phyloP scores from a whole-genome alignment of 2,888 invertebrate species.

The Ecdyonurus torrentis region DNA sequence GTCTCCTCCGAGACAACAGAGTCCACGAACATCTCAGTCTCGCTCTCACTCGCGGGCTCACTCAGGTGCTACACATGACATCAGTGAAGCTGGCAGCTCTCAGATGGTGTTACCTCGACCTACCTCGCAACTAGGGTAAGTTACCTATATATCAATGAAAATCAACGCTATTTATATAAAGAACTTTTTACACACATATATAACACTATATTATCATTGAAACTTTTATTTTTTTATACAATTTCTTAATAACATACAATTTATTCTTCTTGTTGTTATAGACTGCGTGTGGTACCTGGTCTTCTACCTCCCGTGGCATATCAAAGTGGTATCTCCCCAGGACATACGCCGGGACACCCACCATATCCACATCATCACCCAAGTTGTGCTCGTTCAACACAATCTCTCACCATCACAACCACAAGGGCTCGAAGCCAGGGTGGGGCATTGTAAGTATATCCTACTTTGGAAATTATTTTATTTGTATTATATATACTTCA shows the following conservation, averaged over 20 bases:
- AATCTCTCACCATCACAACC: background rate
- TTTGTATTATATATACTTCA: too few species aligned
- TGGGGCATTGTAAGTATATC: background rate
- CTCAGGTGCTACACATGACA: conserved; percentile 13
- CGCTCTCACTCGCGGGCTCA: conserved; percentile 15
- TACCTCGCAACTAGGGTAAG: conserved; percentile 19
- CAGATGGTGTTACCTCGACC: conserved; percentile 31
- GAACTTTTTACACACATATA: too few species aligned
- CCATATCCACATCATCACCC: conserved; percentile 23
- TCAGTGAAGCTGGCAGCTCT: conserved; percentile 35
- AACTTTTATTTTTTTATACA: background rate
- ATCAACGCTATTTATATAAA: too few species aligned
- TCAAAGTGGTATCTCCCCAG: background rate
- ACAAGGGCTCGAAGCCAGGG: background rate
- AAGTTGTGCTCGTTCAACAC: conserved; percentile 20
- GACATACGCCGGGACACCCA: conserved; percentile 18
- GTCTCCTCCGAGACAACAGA: conserved; percentile 24
- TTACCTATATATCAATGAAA: too few species aligned
- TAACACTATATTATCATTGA: background rate
- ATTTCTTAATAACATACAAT: background rate
- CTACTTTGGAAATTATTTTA: too few species aligned
- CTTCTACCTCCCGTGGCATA: background rate
- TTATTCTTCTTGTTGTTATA: background rate
- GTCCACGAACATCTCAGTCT: conserved; percentile 44
- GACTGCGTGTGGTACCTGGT: background rate